Percentiles rank a stretch among this genome's conserved stretches.
Conservation (phyloP, 2,113 vertebrate species). For the Sphaerodactylus townsendi region DNA sequence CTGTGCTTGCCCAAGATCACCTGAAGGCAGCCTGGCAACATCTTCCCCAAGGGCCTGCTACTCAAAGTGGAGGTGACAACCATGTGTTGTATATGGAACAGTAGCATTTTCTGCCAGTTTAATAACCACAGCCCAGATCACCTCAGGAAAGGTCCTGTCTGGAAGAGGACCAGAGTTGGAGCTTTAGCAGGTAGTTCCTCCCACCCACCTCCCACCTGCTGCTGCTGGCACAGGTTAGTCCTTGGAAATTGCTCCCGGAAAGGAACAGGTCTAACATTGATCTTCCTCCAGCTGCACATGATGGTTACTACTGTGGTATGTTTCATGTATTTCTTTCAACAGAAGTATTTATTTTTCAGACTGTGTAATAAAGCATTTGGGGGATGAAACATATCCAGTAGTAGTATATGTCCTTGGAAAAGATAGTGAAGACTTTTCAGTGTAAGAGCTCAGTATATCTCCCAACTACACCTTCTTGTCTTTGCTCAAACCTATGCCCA, state of each 20-base stretch:
- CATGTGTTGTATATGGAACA: neutral
- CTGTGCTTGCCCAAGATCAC: neutral
- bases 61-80: neutral
- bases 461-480: neutral
- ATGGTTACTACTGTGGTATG: no score
- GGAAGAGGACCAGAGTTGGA: neutral
- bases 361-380: neutral
- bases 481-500: neutral
- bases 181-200: neutral
- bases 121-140: neutral
- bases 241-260: neutral
- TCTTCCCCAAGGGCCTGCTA: neutral
- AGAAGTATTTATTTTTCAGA: neutral
- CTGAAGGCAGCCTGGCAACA: neutral
- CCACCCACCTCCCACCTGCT: neutral
- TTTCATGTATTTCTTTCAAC: neutral
- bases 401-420: no score
- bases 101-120: neutral
- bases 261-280: neutral
- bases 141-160: neutral
- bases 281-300: neutral
- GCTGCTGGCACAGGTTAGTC: neutral
- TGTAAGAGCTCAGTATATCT: neutral
- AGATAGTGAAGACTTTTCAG: neutral
- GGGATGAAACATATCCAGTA: neutral